Conservation (phyloP, 2,113 vertebrate species). For the Urocitellus parryii region DNA sequence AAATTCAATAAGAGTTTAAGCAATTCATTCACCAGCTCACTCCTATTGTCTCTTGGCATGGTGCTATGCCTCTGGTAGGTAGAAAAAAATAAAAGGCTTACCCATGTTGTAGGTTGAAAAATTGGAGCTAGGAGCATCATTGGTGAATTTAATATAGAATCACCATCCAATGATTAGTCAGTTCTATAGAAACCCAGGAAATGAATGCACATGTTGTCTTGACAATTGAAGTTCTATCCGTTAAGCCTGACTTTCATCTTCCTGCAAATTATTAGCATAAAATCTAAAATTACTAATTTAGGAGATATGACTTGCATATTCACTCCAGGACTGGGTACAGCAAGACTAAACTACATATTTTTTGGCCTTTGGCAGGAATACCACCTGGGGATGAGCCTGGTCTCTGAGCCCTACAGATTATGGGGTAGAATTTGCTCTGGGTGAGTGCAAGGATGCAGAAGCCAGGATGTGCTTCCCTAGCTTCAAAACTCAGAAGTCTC, state of each 20-base stretch:
- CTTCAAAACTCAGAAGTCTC: not conserved
- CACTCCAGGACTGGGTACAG: not conserved
- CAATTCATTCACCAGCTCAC: not conserved
- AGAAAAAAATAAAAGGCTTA: not conserved
- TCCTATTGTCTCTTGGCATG: not conserved
- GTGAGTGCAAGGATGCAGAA: not conserved
- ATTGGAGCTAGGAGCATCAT: not conserved
- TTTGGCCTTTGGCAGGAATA: not conserved
- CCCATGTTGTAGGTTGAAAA: not conserved
- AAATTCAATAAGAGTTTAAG: conserved; percentile 16
- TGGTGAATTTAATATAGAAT: not conserved
- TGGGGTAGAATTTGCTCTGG: not conserved
- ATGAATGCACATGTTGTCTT: not conserved
- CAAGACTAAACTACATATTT: not conserved
- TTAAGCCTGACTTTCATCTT: not conserved
- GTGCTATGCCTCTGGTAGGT: not conserved
- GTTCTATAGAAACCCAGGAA: not conserved
- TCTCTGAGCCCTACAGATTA: not conserved
- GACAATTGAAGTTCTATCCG: not conserved
- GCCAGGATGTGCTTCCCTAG: not conserved
- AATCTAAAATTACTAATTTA: not conserved
- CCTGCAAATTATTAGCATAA: not conserved
- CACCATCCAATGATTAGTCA: not conserved
- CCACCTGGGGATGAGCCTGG: not conserved
- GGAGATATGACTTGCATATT: not conserved